Evolutionary conservation across 2,113 vertebrate genomes (phyloP), one percentile per base, ranked within the genome.

Genomic region (Oncorhynchus clarkii): DNA sequence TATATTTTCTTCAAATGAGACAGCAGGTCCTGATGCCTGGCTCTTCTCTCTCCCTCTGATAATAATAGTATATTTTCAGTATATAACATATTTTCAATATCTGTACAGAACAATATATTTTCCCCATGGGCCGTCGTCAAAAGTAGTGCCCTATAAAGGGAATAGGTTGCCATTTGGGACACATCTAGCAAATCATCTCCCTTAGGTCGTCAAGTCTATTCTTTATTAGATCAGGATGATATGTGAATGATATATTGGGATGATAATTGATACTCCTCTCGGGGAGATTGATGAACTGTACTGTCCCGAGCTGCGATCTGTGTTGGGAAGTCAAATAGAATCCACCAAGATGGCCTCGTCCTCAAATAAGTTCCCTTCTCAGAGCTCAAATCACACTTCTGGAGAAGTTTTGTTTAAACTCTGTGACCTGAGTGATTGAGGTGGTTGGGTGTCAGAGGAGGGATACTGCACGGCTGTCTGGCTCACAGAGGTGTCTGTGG

Each of bases 311-410:
- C 49, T 51, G 51, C 2, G 18, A 20, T 3, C 34, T 27, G 24
- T 18, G 66, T 75, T 69, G 78, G 54, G 34, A 70, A 51, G 77
- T 69, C 69, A 75, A 75, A 78, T 75, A 78, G 74, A 70, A 78
- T 80, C 65, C 67, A 26, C 69, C 51, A 82, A 75, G 68, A 84
- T 24, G 11, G 59, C 64, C 68, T 84, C 67, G 59, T 66, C 69
- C 27, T 22, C 24, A 70, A 75, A 60, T 60, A 60, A 22, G 18
- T 60, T 60, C 59, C 16, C n/a, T 60, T 79, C n/a, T 67, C 72
- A 82, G 75, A 82, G 77, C 76, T 72, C 77, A 85, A 73, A 45
- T 75, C 73, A 5, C 57, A 60, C 51, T 72, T 71, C 29, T 75
- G 45, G 48, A 75, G 72, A 65, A 73, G 59, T 77, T 67, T 80